These are phyloP conservation scores for Triplophysa yarkandensis DNA, from an alignment of 2,797 vertebrate genomes.

Conservation along the genomic window DNA sequence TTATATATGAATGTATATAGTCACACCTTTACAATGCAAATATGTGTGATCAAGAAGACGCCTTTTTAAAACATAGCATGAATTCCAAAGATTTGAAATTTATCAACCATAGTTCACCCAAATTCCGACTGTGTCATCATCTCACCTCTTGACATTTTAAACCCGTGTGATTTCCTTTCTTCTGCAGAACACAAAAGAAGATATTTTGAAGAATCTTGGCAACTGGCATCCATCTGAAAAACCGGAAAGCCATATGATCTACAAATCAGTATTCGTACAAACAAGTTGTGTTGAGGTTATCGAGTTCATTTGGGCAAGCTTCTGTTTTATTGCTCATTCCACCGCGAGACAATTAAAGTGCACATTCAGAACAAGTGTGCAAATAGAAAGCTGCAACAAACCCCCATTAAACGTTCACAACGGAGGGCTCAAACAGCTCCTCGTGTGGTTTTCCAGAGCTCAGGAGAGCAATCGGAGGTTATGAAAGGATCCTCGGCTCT, in stretches of 20 bases:
- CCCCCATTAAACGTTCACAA: conserved; percentile 38
- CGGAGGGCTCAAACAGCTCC: conserved; percentile 40
- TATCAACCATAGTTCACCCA: no score
- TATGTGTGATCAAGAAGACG: not conserved
- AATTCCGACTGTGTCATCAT: no score
- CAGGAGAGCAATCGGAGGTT: conserved; percentile 53
- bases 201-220: no score
- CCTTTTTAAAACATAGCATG: not conserved
- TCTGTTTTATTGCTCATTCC: conserved; percentile 35
- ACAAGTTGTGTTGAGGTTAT: not conserved
- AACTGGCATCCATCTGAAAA: no score
- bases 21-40: not conserved
- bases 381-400: conserved; percentile 43
- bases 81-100: no score
- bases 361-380: conserved; percentile 10
- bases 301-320: conserved; percentile 24
- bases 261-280: no score
- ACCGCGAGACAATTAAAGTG: conserved; percentile 47
- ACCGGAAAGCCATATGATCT: no score
- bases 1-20: not conserved
- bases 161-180: no score
- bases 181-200: no score
- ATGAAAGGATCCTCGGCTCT: conserved; percentile 57
- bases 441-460: conserved; percentile 52
- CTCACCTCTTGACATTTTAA: no score